Conservation (phyloP, 2,797 vertebrate genomes). For the Rhyacichthys aspro region DNA sequence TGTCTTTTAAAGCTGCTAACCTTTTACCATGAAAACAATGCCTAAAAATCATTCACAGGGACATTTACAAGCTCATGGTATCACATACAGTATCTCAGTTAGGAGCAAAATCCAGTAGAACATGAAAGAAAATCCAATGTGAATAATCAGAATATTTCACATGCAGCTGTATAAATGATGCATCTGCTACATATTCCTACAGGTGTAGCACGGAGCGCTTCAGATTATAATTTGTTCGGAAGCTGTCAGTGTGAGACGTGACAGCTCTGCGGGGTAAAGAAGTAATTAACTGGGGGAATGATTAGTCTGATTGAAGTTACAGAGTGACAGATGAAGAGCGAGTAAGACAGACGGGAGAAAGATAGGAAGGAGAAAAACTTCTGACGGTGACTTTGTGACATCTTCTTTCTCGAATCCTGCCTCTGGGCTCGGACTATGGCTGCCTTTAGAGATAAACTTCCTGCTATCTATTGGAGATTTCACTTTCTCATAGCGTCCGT, state of each 20-base stretch:
- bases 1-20: no score
- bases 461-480: slow-evolving; percentile 1
- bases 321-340: slow-evolving; percentile 32
- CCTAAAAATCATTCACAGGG: no score
- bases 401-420: background rate
- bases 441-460: slow-evolving; percentile 3
- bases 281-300: slow-evolving; percentile 67
- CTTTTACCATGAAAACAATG: no score
- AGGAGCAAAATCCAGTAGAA: no score
- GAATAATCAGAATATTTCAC: background rate
- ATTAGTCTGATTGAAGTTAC: slow-evolving; percentile 68
- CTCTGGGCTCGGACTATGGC: background rate
- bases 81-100: no score
- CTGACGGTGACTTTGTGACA: slow-evolving; percentile 3
- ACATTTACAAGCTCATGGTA: no score
- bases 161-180: background rate
- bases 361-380: slow-evolving; percentile 29
- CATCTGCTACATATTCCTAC: slow-evolving; percentile 5
- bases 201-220: slow-evolving; percentile 1
- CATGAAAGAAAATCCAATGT: no score
- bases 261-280: slow-evolving; percentile 52
- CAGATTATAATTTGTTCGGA: slow-evolving; percentile 1
- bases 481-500: background rate
- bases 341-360: slow-evolving; percentile 29
- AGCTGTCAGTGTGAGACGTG: slow-evolving; percentile 33